phyloP scores from a whole-genome alignment of 2,113 vertebrate species.

The Oryzias javanicus region DNA sequence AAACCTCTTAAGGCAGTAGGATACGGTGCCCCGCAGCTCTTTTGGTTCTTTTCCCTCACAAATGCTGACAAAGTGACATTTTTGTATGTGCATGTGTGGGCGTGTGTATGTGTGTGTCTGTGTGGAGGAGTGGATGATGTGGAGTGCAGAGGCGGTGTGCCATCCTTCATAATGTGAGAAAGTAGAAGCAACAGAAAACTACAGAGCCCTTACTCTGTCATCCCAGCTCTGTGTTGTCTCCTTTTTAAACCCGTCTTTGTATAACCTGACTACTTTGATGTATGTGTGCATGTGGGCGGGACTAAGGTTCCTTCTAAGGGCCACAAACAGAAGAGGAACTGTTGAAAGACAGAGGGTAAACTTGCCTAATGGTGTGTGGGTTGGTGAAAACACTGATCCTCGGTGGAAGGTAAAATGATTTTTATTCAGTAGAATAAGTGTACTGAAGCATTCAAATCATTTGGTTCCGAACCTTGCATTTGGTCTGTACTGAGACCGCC shows the following conservation, averaged over 20 bases:
- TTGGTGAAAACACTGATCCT: constrained; percentile 42
- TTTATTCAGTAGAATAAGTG: constrained; percentile 29
- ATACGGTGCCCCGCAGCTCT: constrained; percentile 17
- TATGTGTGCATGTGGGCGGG: constrained; percentile 16
- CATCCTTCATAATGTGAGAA: constrained; percentile 32
- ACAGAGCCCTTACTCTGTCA: not conserved
- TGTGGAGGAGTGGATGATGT: constrained; percentile 33
- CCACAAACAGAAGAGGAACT: constrained; percentile 50
- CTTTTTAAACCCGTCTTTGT: constrained; percentile 22
- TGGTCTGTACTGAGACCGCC: too few relatives aligned
- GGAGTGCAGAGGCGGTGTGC: constrained; percentile 46
- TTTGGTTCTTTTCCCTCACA: constrained; percentile 8
- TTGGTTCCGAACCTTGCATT: too few relatives aligned
- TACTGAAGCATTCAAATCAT: not conserved
- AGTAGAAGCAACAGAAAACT: constrained; percentile 34
- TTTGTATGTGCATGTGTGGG: not conserved
- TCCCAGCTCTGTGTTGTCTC: constrained; percentile 11
- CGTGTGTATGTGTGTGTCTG: not conserved
- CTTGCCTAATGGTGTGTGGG: constrained; percentile 68
- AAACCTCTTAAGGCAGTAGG: constrained; percentile 19
- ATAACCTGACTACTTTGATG: constrained; percentile 69
- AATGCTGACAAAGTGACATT: constrained; percentile 9
- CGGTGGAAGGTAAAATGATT: constrained; percentile 30
- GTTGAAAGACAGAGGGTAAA: constrained; percentile 63
- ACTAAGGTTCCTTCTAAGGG: constrained; percentile 44